A percentile compares a stretch with the other conserved stretches of the same genome.
Evolutionary conservation across 2,888 invertebrate species (phyloP).

Genomic region (Lepidochrysops patricia): DNA sequence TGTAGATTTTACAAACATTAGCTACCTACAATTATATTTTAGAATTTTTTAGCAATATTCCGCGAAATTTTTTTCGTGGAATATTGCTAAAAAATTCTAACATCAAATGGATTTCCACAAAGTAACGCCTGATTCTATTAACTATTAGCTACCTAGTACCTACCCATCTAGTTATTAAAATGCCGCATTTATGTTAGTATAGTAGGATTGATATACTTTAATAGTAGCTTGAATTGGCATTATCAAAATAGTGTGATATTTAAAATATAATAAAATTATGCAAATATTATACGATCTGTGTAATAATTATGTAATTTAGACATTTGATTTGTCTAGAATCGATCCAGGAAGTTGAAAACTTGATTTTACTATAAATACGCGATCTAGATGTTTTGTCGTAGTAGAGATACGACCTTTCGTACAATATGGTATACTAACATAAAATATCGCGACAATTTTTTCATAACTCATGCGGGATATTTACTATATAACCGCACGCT

Average conservation of each 20-base stretch:
- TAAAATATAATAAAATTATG: not conserved
- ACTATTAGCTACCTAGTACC: no score
- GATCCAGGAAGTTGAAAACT: slow-evolving; percentile 3
- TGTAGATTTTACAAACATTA: no score
- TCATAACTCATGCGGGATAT: no score
- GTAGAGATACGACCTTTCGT: not conserved
- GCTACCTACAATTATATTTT: no score
- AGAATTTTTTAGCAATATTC: no score
- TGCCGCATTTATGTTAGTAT: no score
- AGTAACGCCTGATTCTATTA: no score
- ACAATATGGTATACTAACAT: not conserved
- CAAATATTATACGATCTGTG: not conserved
- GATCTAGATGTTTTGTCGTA: not conserved
- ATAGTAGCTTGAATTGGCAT: not conserved
- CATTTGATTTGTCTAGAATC: not conserved
- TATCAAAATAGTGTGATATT: not conserved
- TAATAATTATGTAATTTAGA: slow-evolving; percentile 3
- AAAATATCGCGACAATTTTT: not conserved
- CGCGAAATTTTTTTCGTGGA: no score
- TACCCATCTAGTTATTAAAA: no score
- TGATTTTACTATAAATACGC: slow-evolving; percentile 5
- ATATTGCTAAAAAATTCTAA: no score
- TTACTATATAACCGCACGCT: no score
- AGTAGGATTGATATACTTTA: not conserved
- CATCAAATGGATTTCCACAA: no score